Evolutionary conservation across 2,113 vertebrate genomes (phyloP).

Genomic region (Hippocampus abdominalis): DNA sequence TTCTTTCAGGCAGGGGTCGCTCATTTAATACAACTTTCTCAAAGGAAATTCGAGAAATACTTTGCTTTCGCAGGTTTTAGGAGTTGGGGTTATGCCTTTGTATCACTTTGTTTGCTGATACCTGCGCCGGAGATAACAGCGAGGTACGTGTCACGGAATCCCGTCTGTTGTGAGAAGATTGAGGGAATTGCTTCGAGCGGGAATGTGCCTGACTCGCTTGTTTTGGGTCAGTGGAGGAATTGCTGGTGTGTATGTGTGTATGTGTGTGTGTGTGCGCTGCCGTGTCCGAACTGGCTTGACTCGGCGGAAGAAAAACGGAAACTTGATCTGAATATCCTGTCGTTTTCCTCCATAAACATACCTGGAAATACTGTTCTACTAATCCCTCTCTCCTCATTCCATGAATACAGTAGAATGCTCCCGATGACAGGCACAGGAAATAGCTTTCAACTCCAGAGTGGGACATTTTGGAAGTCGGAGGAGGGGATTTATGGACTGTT

Average conservation of each 20-base stretch:
- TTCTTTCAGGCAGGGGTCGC: background rate
- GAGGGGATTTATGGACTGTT: constrained; percentile 47
- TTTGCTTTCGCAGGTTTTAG: background rate
- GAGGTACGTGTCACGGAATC: constrained; percentile 58
- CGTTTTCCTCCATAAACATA: constrained; percentile 59
- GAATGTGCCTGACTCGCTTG: constrained; percentile 63
- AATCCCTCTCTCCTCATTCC: constrained; percentile 35
- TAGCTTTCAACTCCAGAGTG: constrained; percentile 54
- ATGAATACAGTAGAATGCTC: constrained; percentile 57
- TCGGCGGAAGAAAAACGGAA: constrained; percentile 60
- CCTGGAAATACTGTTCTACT: constrained; percentile 61
- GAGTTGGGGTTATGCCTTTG: constrained; percentile 11
- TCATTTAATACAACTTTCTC: constrained; percentile 16
- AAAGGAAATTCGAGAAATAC: background rate
- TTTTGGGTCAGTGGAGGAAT: constrained; percentile 59
- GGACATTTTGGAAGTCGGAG: constrained; percentile 58
- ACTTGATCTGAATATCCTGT: constrained; percentile 70
- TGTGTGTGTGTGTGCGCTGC: constrained; percentile 4
- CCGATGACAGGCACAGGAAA: constrained; percentile 69
- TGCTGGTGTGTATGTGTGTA: constrained; percentile 26
- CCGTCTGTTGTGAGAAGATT: constrained; percentile 57
- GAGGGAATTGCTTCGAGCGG: constrained; percentile 55
- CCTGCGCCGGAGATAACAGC: constrained; percentile 42
- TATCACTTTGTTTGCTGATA: constrained; percentile 26
- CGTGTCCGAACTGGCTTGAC: constrained; percentile 43